phyloP scores from a whole-genome alignment of 23 tunicate species.

The Phallusia fumigata region DNA sequence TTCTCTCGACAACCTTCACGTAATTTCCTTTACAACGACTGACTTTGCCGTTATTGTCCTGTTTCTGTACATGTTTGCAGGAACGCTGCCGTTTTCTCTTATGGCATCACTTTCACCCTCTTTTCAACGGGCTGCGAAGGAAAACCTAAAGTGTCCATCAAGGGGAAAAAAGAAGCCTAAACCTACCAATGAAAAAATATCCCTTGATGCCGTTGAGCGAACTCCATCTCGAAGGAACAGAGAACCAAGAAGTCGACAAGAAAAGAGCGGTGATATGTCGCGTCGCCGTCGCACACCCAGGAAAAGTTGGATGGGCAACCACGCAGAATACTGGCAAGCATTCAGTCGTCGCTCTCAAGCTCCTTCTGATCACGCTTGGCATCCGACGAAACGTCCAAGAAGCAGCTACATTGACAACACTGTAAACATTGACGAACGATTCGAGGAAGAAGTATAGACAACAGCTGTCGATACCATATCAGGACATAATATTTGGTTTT shows the following conservation, averaged over 20 bases:
- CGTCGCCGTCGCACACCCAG: not conserved
- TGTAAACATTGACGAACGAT: constrained; percentile 1
- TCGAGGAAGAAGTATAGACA: not conserved
- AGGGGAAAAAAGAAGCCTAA: not conserved
- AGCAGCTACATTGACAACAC: not conserved
- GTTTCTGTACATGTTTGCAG: constrained; percentile 4
- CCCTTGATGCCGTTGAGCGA: not conserved
- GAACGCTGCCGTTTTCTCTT: not conserved
- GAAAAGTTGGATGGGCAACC: not conserved
- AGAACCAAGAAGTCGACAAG: not conserved
- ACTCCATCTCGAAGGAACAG: not conserved
- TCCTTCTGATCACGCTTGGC: not conserved
- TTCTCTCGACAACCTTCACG: not conserved
- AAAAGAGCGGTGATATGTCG: not conserved
- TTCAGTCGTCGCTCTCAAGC: not conserved
- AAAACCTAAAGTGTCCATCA: not conserved
- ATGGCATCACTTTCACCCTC: not conserved
- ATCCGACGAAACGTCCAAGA: not conserved
- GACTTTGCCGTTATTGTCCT: not conserved
- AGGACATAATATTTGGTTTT: too few species aligned
- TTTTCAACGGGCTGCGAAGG: not conserved
- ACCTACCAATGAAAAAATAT: not conserved
- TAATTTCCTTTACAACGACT: not conserved
- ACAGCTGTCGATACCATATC: too few species aligned
- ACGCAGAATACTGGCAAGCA: constrained; percentile 5